Evolutionary conservation across 2,113 vertebrate genomes (phyloP).

Genomic region (Drymodes brunneopygia): DNA sequence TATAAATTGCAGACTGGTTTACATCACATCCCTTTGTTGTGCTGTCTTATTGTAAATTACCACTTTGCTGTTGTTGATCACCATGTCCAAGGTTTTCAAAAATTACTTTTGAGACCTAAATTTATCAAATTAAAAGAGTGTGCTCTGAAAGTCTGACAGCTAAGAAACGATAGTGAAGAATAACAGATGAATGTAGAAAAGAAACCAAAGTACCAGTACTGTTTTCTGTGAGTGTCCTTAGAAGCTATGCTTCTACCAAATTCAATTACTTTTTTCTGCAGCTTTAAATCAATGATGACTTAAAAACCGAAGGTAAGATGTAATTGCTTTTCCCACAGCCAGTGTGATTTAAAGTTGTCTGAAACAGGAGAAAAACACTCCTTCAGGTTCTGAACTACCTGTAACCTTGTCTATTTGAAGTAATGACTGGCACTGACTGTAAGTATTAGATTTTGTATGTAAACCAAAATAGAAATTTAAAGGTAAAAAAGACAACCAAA

Average conservation of each 20-base stretch:
- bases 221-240: not conserved
- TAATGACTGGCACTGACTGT: not conserved
- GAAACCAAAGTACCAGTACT: not conserved
- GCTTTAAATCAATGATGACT: constrained; percentile 15
- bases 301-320: not conserved
- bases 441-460: not conserved
- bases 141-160: not conserved
- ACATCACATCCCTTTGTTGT: not conserved
- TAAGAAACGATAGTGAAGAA: not conserved
- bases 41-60: constrained; percentile 8
- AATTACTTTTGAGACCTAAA: constrained; percentile 39
- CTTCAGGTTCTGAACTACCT: not conserved
- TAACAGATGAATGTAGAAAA: not conserved
- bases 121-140: constrained; percentile 27
- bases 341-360: not conserved
- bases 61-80: constrained; percentile 19
- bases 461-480: not conserved
- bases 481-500: not conserved
- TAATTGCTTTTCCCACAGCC: constrained; percentile 28
- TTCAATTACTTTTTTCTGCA: constrained; percentile 20
- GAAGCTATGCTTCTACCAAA: constrained; percentile 21
- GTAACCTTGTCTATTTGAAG: not conserved
- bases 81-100: constrained; percentile 22
- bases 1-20: constrained; percentile 23
- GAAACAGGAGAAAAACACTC: not conserved